Percentiles rank a stretch among this genome's conserved stretches.
These are phyloP conservation scores for Anguilla megastoma DNA, from an alignment of 2,797 vertebrate genomes.

Conservation along the genomic window DNA sequence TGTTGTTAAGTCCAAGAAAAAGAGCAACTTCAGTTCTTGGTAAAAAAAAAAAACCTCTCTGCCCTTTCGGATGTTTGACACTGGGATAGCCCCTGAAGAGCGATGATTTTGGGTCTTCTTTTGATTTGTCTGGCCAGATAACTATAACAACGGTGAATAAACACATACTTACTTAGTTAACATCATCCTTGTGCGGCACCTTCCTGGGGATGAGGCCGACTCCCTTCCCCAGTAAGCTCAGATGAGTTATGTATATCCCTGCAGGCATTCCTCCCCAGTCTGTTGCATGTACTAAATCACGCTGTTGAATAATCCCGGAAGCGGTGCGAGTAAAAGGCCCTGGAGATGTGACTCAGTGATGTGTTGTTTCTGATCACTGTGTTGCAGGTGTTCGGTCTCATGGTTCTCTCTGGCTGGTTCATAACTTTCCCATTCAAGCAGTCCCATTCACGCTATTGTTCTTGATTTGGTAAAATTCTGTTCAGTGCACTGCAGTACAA, in stretches of 20 bases:
- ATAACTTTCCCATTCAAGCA: neutral
- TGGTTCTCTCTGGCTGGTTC: neutral
- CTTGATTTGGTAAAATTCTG: neutral
- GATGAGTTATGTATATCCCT: neutral
- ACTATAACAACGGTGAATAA: neutral
- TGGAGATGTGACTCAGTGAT: neutral
- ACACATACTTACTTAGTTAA: neutral
- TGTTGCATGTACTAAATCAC: neutral
- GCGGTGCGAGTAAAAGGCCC: neutral
- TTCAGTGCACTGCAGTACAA: neutral
- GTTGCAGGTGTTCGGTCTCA: neutral
- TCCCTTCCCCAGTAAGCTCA: neutral
- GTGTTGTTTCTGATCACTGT: neutral
- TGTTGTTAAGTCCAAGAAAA: slow-evolving; percentile 1
- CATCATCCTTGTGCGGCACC: neutral
- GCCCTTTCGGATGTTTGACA: neutral
- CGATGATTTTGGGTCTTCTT: neutral
- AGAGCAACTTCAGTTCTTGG: neutral
- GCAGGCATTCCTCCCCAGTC: neutral
- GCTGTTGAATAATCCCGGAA: neutral
- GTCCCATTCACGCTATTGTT: neutral
- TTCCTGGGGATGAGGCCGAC: neutral
- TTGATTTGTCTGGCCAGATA: slow-evolving; percentile 4
- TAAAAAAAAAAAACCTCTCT: neutral
- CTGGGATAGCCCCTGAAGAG: neutral